Evolutionary conservation across 1,140 invertebrate genomes (phyloP), one percentile per base, ranked within the genome.

Genomic region (Holotrichia oblita): DNA sequence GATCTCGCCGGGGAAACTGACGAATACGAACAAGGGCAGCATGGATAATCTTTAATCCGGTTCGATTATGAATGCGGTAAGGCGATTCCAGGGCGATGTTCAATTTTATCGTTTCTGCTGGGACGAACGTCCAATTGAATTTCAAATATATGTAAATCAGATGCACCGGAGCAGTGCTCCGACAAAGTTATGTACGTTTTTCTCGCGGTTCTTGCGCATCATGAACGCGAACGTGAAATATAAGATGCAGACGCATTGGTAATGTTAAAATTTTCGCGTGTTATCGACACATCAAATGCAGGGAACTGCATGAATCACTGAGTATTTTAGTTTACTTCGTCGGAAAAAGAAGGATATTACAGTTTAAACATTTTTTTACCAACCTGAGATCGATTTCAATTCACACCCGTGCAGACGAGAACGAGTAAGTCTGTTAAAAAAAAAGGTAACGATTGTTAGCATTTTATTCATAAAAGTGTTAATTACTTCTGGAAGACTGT

Each of bases 391-490:
- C 42, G 42, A 44, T 44, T 44, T n/a, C 0, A 44, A 44, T 44
- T 44, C 14, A 44, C 9, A 6, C 42, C 14, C 1, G 1, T 44
- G 14, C 8, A 44, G 7, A 44, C 42, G 8, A 44, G 14, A 6
- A 9, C 42, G 41, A 44, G 42, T 55, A 9, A 55, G 48, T 55
- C 14, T 12, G 14, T n/a, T 55, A 55, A 55, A 55, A 48, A 48
- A 48, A 44, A 2, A 44, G n/a, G 61, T 27, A 69, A 69, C 61
- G 61, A 69, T 17, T n/a, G 14, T 17, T 55, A 22, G 27, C 61
- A 20, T 22, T n/a, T 69, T 34, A 69, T 69, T 69, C 61, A 69
- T 69, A 69, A 69, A 69, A 69, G 22, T 14, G 61, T 27, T 69
- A 69, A 69, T 69, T 22, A 69, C 61, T 69, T 20, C 61, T 69